These are phyloP conservation scores for Palythoa caribaeorum DNA, from an alignment of 92 coral and sea anemone genomes.

Conservation along the genomic window DNA sequence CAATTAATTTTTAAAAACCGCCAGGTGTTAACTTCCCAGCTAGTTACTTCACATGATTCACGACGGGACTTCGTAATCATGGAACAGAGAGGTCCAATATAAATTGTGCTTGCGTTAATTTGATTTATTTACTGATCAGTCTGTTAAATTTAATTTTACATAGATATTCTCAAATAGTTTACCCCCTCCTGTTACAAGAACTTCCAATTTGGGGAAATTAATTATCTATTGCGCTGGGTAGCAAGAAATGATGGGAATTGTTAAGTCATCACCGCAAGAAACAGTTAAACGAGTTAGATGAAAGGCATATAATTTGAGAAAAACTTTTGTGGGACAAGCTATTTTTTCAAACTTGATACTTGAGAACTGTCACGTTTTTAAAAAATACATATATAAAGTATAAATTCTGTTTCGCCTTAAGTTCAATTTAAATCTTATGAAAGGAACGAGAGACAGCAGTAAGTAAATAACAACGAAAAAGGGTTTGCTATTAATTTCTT, in stretches of 20 bases:
- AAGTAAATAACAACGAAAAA: no score
- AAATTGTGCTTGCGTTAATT: neutral
- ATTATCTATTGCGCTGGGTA: constrained; percentile 11
- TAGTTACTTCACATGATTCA: no score
- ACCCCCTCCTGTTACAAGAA: neutral
- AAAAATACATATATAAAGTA: no score
- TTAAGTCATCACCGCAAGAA: neutral
- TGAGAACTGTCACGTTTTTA: no score
- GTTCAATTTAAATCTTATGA: no score
- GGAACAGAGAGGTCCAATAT: neutral
- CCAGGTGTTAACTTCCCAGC: no score
- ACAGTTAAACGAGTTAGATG: neutral
- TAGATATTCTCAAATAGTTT: neutral
- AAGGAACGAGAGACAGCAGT: no score
- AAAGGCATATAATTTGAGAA: neutral
- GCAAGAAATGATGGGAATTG: neutral
- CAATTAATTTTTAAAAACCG: no score
- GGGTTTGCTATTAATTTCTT: no score
- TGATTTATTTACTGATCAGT: neutral
- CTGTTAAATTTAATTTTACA: neutral
- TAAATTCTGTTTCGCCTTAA: no score
- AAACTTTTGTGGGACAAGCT: neutral
- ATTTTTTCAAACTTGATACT: no score
- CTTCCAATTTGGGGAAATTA: neutral
- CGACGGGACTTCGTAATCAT: neutral